phyloP scores from a whole-genome alignment of 2,113 vertebrate species.

The Carassius auratus region DNA sequence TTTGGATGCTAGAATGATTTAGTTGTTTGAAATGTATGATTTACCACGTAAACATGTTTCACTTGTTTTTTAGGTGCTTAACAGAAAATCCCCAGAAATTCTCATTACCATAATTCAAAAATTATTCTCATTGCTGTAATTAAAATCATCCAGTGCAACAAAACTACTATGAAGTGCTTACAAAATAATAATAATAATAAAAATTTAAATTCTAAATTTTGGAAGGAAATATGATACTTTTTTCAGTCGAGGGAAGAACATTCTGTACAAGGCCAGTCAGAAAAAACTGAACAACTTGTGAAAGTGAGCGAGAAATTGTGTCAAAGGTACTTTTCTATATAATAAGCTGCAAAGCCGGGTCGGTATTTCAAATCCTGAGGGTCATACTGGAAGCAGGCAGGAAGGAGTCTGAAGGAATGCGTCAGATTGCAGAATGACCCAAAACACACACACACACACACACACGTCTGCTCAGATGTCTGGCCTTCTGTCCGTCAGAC shows the following conservation, averaged over 20 bases:
- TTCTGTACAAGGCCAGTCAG: neutral
- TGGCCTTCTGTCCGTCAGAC: neutral
- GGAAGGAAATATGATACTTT: neutral
- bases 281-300: neutral
- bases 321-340: slow-evolving; percentile 22
- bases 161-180: too few species aligned
- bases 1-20: too few species aligned
- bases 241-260: neutral
- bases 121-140: too few species aligned
- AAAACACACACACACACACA: neutral
- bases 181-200: too few species aligned
- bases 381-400: slow-evolving; percentile 38
- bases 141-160: too few species aligned
- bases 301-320: slow-evolving; percentile 18
- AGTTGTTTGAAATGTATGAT: too few species aligned
- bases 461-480: slow-evolving; percentile 6
- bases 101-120: too few species aligned
- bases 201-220: neutral
- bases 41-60: too few species aligned
- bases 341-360: slow-evolving; percentile 45
- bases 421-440: slow-evolving; percentile 15
- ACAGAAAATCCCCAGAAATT: too few species aligned
- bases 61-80: too few species aligned
- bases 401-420: slow-evolving; percentile 45
- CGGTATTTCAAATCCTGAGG: slow-evolving; percentile 51